Evolutionary conservation across 2,113 vertebrate genomes (phyloP).

Genomic region (Nothocercus julius): DNA sequence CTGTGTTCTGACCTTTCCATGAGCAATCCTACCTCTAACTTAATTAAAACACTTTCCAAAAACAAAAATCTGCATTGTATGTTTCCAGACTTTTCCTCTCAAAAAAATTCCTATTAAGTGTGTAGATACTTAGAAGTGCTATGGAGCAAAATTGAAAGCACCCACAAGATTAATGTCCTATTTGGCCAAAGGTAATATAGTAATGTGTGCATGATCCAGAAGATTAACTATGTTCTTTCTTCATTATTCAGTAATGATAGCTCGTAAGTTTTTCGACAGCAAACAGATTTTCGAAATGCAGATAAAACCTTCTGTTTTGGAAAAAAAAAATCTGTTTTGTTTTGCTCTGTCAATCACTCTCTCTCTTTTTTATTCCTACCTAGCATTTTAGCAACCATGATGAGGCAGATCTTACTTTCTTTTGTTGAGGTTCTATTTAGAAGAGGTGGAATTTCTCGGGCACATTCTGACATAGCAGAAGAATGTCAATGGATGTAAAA

Average conservation of each 20-base stretch:
- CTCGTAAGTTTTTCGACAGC: neutral
- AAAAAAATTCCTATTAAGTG: neutral
- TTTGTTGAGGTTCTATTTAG: neutral
- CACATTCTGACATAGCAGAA: neutral
- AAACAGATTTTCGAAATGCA: neutral
- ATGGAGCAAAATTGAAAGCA: neutral
- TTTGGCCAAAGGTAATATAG: neutral
- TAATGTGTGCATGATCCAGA: neutral
- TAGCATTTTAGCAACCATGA: neutral
- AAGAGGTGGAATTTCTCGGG: neutral
- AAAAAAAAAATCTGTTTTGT: neutral
- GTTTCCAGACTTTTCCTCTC: neutral
- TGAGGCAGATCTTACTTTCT: neutral
- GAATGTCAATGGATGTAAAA: neutral
- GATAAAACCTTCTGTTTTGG: neutral
- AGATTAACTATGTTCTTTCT: neutral
- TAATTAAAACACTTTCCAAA: neutral
- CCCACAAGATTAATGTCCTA: neutral
- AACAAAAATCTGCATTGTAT: neutral
- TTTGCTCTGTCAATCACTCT: neutral
- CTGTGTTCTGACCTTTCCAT: neutral
- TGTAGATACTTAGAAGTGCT: neutral
- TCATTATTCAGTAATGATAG: neutral
- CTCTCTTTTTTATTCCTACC: neutral
- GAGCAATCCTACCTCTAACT: neutral